Evolutionary conservation across 2,113 vertebrate genomes (phyloP), one percentile per base, ranked within the genome.

Genomic region (Peromyscus leucopus): DNA sequence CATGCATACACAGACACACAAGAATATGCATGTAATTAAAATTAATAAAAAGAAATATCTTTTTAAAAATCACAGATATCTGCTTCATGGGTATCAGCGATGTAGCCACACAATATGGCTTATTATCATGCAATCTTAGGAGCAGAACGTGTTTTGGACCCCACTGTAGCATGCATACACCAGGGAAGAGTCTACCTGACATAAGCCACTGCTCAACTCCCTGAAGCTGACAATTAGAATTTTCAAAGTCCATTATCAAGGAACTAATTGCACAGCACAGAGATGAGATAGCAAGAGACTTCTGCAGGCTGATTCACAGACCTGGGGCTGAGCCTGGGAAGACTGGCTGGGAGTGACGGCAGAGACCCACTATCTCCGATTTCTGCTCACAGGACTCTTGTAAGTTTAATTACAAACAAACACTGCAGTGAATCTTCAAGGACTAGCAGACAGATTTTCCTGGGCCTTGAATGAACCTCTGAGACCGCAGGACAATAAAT

Each of bases 341-440:
- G 33, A 31, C 42, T 13, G 1, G 9, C 67, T 42, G 57, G 28
- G 83, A 94, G 22, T 21, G 51, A 72, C 2, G 6, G 80, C 24
- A 46, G 65, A 93, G 87, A 84, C n/a, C 63, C 13, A 10, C 93
- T 72, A 55, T 22, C 48, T 79, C 61, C 69, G 80, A 22, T 63
- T 80, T 93, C 89, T 91, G 86, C 74, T 95, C 9, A 8, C 69
- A 67, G n/a, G 57, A 76, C 42, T 90, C 42, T 9, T 91, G 33
- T 87, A 92, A 93, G 55, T 94, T 94, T 92, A 39, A 83, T 85
- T 93, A 59, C 91, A 96, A 94, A 88, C 83, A 90, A 96, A 71
- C 76, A 31, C 36, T 76, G 90, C 76, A 71, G 24, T 82, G 55
- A 72, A 89, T 94, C 85, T 89, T 55, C 93, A 42, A n/a, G 31